These are phyloP conservation scores for Chromobotia macracanthus DNA, from an alignment of 2,797 vertebrate genomes.

Conservation along the genomic window DNA sequence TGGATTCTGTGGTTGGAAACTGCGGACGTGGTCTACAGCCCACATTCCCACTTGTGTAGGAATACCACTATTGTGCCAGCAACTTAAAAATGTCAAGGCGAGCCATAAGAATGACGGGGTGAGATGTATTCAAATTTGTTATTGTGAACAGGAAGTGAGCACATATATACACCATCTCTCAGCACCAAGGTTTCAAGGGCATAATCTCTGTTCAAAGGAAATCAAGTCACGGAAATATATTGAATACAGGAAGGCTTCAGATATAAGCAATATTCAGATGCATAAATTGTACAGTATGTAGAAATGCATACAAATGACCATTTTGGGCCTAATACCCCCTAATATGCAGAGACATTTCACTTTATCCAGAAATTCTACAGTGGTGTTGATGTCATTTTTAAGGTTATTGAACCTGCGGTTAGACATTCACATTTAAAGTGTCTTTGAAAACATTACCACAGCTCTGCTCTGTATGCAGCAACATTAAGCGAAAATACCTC, in stretches of 20 bases:
- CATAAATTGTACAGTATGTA: neutral
- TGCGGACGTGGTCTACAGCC: constrained; percentile 33
- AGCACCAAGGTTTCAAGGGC: constrained; percentile 7
- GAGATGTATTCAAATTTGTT: constrained; percentile 1
- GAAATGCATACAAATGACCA: neutral
- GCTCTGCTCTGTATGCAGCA: constrained; percentile 1
- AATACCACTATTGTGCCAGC: constrained; percentile 33
- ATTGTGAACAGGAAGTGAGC: constrained; percentile 19
- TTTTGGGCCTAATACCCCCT: neutral
- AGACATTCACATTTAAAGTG: constrained; percentile 15
- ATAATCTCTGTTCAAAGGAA: neutral
- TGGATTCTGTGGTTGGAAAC: constrained; percentile 44
- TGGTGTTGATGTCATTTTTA: neutral
- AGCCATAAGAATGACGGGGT: constrained; percentile 8
- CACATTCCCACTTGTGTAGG: constrained; percentile 40
- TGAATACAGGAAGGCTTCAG: neutral
- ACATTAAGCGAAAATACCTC: constrained; percentile 25
- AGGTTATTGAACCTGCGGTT: neutral
- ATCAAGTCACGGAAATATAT: neutral
- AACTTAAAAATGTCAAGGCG: constrained; percentile 13
- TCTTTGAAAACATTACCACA: constrained; percentile 29
- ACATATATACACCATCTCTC: neutral
- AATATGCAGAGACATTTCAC: neutral
- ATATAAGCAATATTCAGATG: neutral
- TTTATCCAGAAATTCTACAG: neutral